Evolutionary conservation across 1,140 invertebrate species (phyloP).

Genomic region (Drosophila littoralis): DNA sequence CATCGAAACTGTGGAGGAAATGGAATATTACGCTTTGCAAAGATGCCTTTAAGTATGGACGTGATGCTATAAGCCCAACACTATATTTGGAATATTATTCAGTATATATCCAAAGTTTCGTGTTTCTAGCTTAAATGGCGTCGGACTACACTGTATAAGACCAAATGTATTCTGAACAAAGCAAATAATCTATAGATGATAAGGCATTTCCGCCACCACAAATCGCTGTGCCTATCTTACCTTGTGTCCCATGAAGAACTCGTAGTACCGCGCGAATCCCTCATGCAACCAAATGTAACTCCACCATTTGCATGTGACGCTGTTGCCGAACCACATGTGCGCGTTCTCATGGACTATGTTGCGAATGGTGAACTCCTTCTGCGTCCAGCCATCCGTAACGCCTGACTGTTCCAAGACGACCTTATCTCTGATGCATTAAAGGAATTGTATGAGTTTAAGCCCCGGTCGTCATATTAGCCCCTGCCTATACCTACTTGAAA

Average conservation of each 20-base stretch:
- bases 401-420: constrained; percentile 40
- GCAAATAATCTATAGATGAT: no score
- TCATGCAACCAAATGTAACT: constrained; percentile 88
- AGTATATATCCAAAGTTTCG: no score
- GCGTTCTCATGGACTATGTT: constrained; percentile 87
- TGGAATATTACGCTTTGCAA: no score
- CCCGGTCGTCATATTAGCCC: neutral
- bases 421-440: constrained; percentile 26
- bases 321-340: constrained; percentile 89
- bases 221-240: constrained; percentile 81
- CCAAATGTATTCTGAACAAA: no score
- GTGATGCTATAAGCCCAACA: no score
- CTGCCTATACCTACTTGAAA: constrained; percentile 80
- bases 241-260: constrained; percentile 85
- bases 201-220: neutral
- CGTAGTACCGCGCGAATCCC: constrained; percentile 88
- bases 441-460: neutral
- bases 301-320: constrained; percentile 88
- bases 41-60: no score
- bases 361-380: constrained; percentile 84
- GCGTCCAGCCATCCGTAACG: constrained; percentile 49
- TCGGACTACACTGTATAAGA: no score
- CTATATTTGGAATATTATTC: no score
- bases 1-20: no score
- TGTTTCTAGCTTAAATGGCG: no score